Base-by-base conservation (phyloP, 1,140 invertebrate genomes). In the Solen grandis region DNA sequence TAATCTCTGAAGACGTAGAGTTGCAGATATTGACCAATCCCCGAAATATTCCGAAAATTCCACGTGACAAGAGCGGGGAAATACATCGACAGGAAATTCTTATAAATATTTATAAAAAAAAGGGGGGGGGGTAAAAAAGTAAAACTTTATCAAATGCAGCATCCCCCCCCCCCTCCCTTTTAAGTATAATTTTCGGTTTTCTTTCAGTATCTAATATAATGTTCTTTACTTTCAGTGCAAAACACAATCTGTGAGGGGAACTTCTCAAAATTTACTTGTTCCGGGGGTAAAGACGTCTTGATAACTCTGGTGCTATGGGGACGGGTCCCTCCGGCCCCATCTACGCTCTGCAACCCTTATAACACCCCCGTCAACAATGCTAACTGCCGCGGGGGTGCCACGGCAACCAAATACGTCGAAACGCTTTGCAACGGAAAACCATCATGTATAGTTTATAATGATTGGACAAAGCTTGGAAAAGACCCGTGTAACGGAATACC, bases 301-400 rank as follows among this genome's bases (percentile, higher is more conserved):
- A 77, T 66, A 2, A 77, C 74, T 5, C 38, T 66, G n/a, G 74
- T 77, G 2, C 50, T 77, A 29, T 77, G 74, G 74, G 74, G 74
- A 19, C 41, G 74, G 31, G 31, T 77, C 36, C 74, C 74, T 0
- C 74, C 74, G 5, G 41, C 74, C 4, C 74, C 74, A 13, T 19
- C 74, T 0, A 55, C 60, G 0, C 33, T 77, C 2, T 77, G 74
- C 36, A 77, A 77, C 50, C 74, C 74, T 10, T 77, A 25, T 46
- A 66, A 66, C 27, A 77, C 74, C 5, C 14, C n/a, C 5, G 74
- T 77, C 59, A 25, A 22, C 2, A 62, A 62, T 1, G 74, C 74
- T 0, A 29, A 77, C 50, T 77, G 74, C 35, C 41, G 63, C 22
- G 60, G 74, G 3, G 74, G 74, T 19, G 31, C 60, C 3, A 46